Conservation (phyloP, 1,140 invertebrate species). For the Leptopilina boulardi region DNA sequence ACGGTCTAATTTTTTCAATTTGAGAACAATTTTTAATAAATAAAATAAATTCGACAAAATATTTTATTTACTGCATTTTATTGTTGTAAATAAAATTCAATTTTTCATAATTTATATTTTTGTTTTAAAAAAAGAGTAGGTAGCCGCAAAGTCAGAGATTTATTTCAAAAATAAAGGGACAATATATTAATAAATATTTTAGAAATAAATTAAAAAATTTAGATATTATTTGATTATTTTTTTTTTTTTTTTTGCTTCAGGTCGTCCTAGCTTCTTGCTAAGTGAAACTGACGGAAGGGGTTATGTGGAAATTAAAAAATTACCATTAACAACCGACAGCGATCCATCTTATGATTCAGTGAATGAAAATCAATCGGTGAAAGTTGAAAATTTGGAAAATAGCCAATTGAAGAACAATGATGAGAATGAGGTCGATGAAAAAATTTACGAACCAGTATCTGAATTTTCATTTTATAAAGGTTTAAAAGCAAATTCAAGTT, state of each 20-base stretch:
- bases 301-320: conserved; percentile 42
- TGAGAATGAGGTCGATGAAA: conserved; percentile 42
- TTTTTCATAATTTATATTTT: too few relatives aligned
- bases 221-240: too few relatives aligned
- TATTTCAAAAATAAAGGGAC: too few relatives aligned
- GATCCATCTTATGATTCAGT: conserved; percentile 24
- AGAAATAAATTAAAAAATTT: too few relatives aligned
- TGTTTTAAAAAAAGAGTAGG: too few relatives aligned
- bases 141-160: too few relatives aligned
- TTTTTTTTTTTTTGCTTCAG: too few relatives aligned
- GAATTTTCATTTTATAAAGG: conserved; percentile 42
- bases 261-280: conserved; percentile 33
- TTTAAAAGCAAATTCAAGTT: conserved; percentile 61
- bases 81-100: too few relatives aligned
- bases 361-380: conserved; percentile 37
- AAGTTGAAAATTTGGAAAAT: conserved; percentile 49
- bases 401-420: conserved; percentile 45
- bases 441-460: conserved; percentile 49
- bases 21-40: too few relatives aligned
- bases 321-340: conserved; percentile 19
- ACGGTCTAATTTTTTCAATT: too few relatives aligned
- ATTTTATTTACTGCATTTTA: too few relatives aligned
- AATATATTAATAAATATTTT: conserved; percentile 26
- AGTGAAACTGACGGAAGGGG: conserved; percentile 41
- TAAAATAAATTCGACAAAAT: too few relatives aligned